These are phyloP conservation scores for Origma solitaria DNA, from an alignment of 2,113 vertebrate species.

Conservation along the genomic window DNA sequence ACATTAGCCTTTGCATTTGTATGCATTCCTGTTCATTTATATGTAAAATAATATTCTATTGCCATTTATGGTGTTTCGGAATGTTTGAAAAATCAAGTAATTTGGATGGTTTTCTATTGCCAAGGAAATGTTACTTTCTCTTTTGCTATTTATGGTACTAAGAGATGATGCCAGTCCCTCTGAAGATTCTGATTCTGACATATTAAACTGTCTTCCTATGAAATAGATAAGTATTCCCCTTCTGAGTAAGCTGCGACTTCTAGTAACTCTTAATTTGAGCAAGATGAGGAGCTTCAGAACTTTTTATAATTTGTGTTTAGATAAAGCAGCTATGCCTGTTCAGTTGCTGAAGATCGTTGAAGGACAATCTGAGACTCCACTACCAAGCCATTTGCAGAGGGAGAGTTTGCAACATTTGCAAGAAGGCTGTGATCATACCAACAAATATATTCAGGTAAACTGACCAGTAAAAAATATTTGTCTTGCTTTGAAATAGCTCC, in stretches of 20 bases:
- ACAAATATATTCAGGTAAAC: slow-evolving; percentile 68
- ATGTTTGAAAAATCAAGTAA: neutral
- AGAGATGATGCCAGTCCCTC: neutral
- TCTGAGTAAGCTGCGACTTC: neutral
- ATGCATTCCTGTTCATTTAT: neutral
- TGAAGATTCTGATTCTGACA: neutral
- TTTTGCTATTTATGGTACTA: neutral
- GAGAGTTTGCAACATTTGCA: slow-evolving; percentile 44
- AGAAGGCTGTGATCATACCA: slow-evolving; percentile 29
- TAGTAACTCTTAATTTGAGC: neutral
- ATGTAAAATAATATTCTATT: neutral
- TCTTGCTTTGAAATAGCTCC: neutral
- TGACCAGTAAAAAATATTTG: neutral
- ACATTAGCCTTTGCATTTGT: neutral
- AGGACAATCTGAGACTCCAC: neutral
- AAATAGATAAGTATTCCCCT: neutral
- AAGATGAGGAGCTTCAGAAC: neutral
- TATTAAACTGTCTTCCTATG: neutral
- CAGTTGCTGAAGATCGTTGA: slow-evolving; percentile 39
- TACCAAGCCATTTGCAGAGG: slow-evolving; percentile 49
- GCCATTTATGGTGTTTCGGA: neutral
- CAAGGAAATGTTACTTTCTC: neutral
- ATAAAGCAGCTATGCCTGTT: slow-evolving; percentile 59
- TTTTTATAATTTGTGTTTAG: neutral
- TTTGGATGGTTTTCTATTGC: neutral